Conservation (phyloP, 2,113 vertebrate species). For the Pao palembangensis region DNA sequence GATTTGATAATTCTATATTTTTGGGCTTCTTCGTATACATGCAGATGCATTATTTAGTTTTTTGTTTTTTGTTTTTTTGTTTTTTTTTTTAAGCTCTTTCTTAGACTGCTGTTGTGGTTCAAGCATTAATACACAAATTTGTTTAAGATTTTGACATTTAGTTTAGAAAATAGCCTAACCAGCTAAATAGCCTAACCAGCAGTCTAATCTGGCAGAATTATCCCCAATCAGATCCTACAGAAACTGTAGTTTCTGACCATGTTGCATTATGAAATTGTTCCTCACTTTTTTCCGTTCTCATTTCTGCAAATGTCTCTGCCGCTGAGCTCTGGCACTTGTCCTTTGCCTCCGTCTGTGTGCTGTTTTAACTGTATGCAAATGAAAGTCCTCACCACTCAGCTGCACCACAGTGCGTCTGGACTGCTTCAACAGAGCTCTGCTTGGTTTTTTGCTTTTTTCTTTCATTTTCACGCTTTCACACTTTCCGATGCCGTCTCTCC, state of each 20-base stretch:
- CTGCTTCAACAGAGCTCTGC: conserved; percentile 18
- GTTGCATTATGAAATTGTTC: conserved; percentile 2
- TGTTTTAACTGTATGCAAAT: not conserved
- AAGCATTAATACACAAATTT: not conserved
- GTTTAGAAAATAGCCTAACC: not conserved
- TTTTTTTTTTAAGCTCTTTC: not conserved
- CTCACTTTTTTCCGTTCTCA: conserved; percentile 16
- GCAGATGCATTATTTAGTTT: too few relatives aligned
- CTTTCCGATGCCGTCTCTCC: conserved; percentile 73
- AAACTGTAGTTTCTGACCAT: not conserved
- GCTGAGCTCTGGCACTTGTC: too few relatives aligned
- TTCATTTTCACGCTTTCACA: conserved; percentile 27
- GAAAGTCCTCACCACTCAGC: not conserved
- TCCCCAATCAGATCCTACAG: not conserved
- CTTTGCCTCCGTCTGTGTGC: conserved; percentile 8
- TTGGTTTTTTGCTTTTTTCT: conserved; percentile 30
- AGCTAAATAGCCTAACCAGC: not conserved
- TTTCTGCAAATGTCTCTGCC: conserved; percentile 6
- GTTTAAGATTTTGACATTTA: not conserved
- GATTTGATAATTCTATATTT: too few relatives aligned
- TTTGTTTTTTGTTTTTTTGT: too few relatives aligned
- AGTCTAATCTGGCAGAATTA: not conserved
- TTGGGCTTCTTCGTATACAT: too few relatives aligned
- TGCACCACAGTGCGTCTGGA: not conserved
- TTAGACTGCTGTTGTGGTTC: not conserved